Percentiles rank a stretch among this genome's conserved stretches.
Evolutionary conservation across 2,797 vertebrate genomes (phyloP).

Genomic region (Parambassis ranga): DNA sequence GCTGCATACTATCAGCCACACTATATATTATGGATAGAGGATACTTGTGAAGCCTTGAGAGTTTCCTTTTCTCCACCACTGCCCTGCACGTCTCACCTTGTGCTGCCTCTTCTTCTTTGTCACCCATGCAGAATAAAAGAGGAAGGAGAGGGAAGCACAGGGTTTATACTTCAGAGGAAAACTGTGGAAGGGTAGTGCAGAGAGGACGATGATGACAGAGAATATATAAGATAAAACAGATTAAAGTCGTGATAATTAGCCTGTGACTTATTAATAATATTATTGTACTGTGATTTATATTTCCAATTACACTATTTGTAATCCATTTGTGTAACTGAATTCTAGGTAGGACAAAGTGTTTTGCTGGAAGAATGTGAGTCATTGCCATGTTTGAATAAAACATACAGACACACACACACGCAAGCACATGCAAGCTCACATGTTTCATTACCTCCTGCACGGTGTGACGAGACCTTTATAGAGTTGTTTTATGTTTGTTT

Average conservation of each 20-base stretch:
- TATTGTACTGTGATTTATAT: neutral
- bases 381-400: conserved; percentile 6
- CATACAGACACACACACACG: neutral
- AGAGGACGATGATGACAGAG: neutral
- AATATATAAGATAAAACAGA: neutral
- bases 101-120: conserved; percentile 36
- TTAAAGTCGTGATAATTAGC: too few relatives aligned
- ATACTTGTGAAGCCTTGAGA: conserved; percentile 39
- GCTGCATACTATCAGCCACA: conserved; percentile 52
- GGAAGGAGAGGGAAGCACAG: conserved; percentile 1
- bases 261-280: too few relatives aligned
- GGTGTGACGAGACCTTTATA: neutral
- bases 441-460: conserved; percentile 14
- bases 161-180: conserved; percentile 10
- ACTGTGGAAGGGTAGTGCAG: neutral
- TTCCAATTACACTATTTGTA: neutral
- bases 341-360: too few relatives aligned
- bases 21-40: conserved; percentile 62
- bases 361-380: too few relatives aligned
- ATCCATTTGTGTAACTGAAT: neutral
- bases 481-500: conserved; percentile 24
- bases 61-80: conserved; percentile 28
- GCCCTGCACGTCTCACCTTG: conserved; percentile 29
- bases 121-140: conserved; percentile 40
- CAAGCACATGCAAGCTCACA: neutral